phyloP scores from a whole-genome alignment of 2,797 vertebrate genomes.

The Loriculus beryllinus region DNA sequence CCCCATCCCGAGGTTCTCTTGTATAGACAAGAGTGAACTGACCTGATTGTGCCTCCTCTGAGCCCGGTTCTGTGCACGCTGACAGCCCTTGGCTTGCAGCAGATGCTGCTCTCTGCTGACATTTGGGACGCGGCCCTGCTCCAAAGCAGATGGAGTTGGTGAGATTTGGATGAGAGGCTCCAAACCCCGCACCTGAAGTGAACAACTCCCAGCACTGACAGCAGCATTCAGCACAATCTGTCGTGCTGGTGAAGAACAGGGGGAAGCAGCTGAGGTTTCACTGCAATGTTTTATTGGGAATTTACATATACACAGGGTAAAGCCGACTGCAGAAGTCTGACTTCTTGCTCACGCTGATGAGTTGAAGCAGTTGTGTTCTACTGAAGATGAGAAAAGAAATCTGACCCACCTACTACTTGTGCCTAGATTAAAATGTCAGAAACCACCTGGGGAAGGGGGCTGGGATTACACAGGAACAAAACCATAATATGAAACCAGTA shows the following conservation, averaged over 20 bases:
- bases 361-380: slow-evolving; percentile 59
- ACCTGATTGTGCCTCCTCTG: neutral
- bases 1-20: neutral
- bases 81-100: neutral
- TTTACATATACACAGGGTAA: slow-evolving; percentile 78
- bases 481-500: neutral
- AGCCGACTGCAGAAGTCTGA: slow-evolving; percentile 51
- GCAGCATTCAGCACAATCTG: neutral
- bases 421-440: slow-evolving; percentile 28
- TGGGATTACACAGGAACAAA: neutral
- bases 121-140: neutral
- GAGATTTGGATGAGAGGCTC: neutral
- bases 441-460: neutral
- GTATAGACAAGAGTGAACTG: neutral
- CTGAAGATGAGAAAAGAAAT: slow-evolving; percentile 45
- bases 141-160: neutral
- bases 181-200: neutral
- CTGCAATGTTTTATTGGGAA: slow-evolving; percentile 79
- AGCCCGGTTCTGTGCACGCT: neutral
- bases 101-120: neutral
- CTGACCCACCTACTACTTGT: neutral
- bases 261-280: slow-evolving; percentile 46
- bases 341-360: slow-evolving; percentile 53
- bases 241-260: rapidly evolving
- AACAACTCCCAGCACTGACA: neutral